Conservation (phyloP, 2,797 vertebrate genomes). For the Masticophis lateralis region DNA sequence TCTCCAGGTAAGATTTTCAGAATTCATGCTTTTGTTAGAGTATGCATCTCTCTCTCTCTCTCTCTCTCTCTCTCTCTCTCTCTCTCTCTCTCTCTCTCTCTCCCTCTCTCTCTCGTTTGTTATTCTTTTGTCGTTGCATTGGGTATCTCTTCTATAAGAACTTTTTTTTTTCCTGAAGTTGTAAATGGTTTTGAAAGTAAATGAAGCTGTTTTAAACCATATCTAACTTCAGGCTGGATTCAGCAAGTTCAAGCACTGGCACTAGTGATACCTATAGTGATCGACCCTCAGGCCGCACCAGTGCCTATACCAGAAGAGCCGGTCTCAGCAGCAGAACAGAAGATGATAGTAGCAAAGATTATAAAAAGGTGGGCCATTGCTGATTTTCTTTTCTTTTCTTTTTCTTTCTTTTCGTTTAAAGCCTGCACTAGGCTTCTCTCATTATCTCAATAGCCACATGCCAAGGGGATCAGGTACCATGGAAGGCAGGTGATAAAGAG, state of each 20-base stretch:
- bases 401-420: not conserved
- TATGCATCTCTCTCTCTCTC: not conserved
- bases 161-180: not conserved
- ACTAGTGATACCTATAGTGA: conserved; percentile 78
- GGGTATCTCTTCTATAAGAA: not conserved
- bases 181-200: not conserved
- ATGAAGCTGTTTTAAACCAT: not conserved
- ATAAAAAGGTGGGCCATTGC: conserved; percentile 81
- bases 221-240: conserved; percentile 78
- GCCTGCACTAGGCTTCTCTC: not conserved
- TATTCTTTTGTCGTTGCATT: not conserved
- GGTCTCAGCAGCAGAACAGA: conserved; percentile 79
- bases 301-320: conserved; percentile 82
- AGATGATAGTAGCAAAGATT: conserved; percentile 84
- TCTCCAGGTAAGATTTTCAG: conserved; percentile 82
- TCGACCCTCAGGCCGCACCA: conserved; percentile 76
- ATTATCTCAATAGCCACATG: not conserved
- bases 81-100: accelerated
- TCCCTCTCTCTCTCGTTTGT: not conserved
- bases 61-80: no score
- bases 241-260: conserved; percentile 65
- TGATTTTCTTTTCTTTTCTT: accelerated
- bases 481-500: not conserved
- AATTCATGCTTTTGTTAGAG: conserved; percentile 2
- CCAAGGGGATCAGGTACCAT: not conserved